Conservation (phyloP, 2,113 vertebrate genomes). For the Enhydra lutris region DNA sequence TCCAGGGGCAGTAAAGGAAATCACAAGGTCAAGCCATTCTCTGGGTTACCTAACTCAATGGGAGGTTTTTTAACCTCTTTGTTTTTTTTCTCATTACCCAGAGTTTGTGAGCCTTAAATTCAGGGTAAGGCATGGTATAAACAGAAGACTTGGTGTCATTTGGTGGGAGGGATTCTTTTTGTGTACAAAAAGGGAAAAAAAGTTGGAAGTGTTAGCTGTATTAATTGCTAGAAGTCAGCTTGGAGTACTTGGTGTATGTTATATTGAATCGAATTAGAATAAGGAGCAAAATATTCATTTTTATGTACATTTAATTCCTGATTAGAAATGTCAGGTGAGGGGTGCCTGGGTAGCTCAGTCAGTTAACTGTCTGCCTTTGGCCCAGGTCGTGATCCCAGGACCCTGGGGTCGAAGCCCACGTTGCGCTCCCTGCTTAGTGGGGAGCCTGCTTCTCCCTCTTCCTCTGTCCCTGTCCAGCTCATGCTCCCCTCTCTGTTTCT, state of each 20-base stretch:
- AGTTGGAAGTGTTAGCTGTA: not conserved
- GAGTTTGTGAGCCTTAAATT: not conserved
- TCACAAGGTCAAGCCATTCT: not conserved
- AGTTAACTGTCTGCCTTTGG: not conserved
- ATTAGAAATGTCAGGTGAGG: not conserved
- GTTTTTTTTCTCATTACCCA: not conserved
- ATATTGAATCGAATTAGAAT: not conserved
- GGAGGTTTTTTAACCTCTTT: not conserved
- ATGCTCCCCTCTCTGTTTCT: not conserved
- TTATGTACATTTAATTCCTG: not conserved
- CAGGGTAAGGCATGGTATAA: not conserved
- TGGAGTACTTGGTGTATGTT: not conserved
- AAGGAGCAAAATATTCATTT: not conserved
- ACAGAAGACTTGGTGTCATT: not conserved
- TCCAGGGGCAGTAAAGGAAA: not conserved
- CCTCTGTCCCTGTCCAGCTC: not conserved
- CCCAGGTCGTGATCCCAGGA: not conserved
- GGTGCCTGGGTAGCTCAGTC: not conserved
- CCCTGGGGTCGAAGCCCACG: not conserved
- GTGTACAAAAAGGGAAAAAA: not conserved
- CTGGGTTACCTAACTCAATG: not conserved
- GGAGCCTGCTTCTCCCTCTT: not conserved
- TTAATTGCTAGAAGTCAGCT: not conserved
- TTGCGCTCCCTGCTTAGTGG: not conserved
- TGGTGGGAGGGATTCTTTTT: not conserved